phyloP scores from a whole-genome alignment of 2,113 vertebrate species.

The Podilymbus podiceps region DNA sequence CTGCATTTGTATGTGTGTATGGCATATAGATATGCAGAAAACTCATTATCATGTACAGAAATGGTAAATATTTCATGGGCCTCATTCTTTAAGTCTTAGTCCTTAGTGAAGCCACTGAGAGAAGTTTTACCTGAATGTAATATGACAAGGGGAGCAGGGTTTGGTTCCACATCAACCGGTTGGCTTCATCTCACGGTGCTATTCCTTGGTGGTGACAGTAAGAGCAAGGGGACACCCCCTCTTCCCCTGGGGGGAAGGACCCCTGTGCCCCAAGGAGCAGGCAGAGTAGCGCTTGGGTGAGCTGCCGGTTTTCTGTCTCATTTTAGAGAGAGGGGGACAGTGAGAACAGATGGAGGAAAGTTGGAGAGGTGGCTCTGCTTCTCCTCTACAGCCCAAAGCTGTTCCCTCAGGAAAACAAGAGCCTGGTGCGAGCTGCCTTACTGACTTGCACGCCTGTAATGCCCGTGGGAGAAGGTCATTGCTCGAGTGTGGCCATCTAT shows the following conservation, averaged over 20 bases:
- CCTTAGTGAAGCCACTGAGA: not conserved
- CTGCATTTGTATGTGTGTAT: constrained; percentile 35
- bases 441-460: not conserved
- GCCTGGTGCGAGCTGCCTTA: not conserved
- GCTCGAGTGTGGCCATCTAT: not conserved
- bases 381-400: not conserved
- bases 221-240: not conserved
- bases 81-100: not conserved
- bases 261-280: not conserved
- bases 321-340: not conserved
- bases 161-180: not conserved
- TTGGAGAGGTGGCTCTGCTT: not conserved
- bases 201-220: not conserved
- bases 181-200: not conserved
- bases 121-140: not conserved
- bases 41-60: not conserved
- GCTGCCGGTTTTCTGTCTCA: not conserved
- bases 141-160: not conserved
- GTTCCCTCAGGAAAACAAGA: not conserved
- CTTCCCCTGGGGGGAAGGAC: fast-evolving
- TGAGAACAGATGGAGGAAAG: not conserved
- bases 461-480: not conserved
- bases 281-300: not conserved
- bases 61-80: constrained; percentile 45
- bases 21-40: constrained; percentile 45